Evolutionary conservation across 1,140 invertebrate genomes (phyloP), one percentile per base, ranked within the genome.

Genomic region (Druon quercuslanigerum): DNA sequence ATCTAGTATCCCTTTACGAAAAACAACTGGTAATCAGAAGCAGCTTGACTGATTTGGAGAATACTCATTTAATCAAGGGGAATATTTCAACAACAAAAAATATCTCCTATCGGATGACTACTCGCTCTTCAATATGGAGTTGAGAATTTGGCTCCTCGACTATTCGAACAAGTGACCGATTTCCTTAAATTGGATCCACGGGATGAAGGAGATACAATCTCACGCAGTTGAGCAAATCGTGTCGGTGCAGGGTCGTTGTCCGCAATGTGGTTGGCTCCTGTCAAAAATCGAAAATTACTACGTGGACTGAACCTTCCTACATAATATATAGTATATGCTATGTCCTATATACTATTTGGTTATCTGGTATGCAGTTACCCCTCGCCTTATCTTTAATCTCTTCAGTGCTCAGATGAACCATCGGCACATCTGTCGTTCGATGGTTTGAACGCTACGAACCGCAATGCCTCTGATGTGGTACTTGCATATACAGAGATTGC

Each of bases 231-330:
- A 72, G 74, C 77, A 83, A 84, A 82, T 84, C 79, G 80, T 54
- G 71, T 70, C 46, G 70, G 20, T 52, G 52, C 72, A 40, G 50
- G 40, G 66, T 50, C 20, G 78, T 76, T 50, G 75, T 57, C 70
- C 60, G 73, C 46, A 56, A 76, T 72, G 50, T 57, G 51, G 25
- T 72, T 51, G 72, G 76, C 72, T 75, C 72, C 51, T 72, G 74
- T 78, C 76, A 78, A 79, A 77, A 78, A 77, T 81, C 79, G 82
- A 85, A 81, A 83, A 85, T 83, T 85, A 71, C 71, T 71, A 75
- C 60, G 33, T 76, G 74, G 73, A 73, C 70, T 54, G 40, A 71
- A 76, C 71, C 71, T 77, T 52, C 50, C 71, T 50, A 16, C 40
- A 46, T 46, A 46, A 46, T 9, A 46, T 46, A 46, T 46, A 11